Base-by-base conservation (phyloP, 2,888 invertebrate species). In the Rhyacophila evoluta region DNA sequence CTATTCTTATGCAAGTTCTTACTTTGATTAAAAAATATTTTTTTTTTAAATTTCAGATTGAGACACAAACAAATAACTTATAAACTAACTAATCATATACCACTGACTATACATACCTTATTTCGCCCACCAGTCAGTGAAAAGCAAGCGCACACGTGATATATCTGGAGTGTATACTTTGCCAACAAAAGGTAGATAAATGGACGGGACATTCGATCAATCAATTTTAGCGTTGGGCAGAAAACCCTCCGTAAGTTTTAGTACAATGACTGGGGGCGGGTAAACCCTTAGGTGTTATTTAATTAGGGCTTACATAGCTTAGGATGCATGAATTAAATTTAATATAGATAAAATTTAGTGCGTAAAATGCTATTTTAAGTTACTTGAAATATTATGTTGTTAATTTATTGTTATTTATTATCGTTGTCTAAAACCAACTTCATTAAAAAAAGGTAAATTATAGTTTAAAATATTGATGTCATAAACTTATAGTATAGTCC, bases 151-250 rank as follows among this genome's bases (percentile, higher is more conserved):
- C 39, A 29, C 55, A 71, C 77, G 73, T 74, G 79, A 79, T 79
- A 77, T 73, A 77, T 70, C 67, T 39, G 73, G 72, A n/a, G 71
- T 27, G 75, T 68, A 72, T 80, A 74, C 77, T 77, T 67, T 27
- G 68, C 39, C 72, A 73, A 76, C 78, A 78, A 81, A 55, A 78
- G 78, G 81, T 78, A 75, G 74, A 81, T 79, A 77, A 74, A 81
- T 77, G 72, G 71, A 79, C 77, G 77, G 79, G 81, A 79, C 79
- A 77, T 81, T 79, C 77, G 77, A 79, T 81, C 79, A 81, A 79
- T 81, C 79, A 79, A 79, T 74, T 73, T 67, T 68, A 77, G 68
- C 73, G 73, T 39, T 70, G 29, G 70, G 70, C 29, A 55, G 55
- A 55, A 55, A 55, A 55, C 55, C 55, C 55, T 55, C 55, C 19